A percentile compares a stretch with the other conserved stretches of the same genome.
phyloP scores from a whole-genome alignment of 1,140 invertebrate species.

The Calephelis nemesis region DNA sequence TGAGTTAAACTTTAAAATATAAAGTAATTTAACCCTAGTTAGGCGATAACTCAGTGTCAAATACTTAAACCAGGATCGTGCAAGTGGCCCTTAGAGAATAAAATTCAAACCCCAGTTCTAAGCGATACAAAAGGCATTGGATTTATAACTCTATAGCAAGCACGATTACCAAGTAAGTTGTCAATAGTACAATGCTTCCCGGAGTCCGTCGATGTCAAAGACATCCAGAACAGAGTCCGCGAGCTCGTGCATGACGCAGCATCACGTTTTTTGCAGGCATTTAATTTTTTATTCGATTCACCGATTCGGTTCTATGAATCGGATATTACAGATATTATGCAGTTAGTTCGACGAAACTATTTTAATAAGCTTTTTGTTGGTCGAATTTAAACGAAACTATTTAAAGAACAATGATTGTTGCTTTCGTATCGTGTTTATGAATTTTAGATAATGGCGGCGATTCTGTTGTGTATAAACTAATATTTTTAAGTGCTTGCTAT shows the following conservation, averaged over 20 bases:
- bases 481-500: too few species aligned
- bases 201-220: slow-evolving; percentile 33
- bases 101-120: not conserved
- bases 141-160: slow-evolving; percentile 20
- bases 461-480: too few species aligned
- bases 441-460: too few species aligned
- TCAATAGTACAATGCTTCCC: slow-evolving; percentile 28
- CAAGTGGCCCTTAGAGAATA: too few species aligned
- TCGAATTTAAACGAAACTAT: slow-evolving; percentile 7
- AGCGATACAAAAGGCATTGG: not conserved
- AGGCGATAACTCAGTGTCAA: too few species aligned
- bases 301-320: slow-evolving; percentile 33
- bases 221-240: slow-evolving; percentile 29
- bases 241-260: slow-evolving; percentile 37
- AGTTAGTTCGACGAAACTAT: slow-evolving; percentile 9
- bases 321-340: slow-evolving; percentile 25
- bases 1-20: too few species aligned
- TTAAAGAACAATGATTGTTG: not conserved
- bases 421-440: not conserved
- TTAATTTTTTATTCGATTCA: slow-evolving; percentile 29
- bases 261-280: slow-evolving; percentile 34
- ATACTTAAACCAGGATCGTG: too few species aligned
- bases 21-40: too few species aligned
- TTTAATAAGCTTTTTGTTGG: slow-evolving; percentile 16
- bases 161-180: slow-evolving; percentile 32